Evolutionary conservation across 2,797 vertebrate genomes (phyloP).

Genomic region (Cheirogaleus major): DNA sequence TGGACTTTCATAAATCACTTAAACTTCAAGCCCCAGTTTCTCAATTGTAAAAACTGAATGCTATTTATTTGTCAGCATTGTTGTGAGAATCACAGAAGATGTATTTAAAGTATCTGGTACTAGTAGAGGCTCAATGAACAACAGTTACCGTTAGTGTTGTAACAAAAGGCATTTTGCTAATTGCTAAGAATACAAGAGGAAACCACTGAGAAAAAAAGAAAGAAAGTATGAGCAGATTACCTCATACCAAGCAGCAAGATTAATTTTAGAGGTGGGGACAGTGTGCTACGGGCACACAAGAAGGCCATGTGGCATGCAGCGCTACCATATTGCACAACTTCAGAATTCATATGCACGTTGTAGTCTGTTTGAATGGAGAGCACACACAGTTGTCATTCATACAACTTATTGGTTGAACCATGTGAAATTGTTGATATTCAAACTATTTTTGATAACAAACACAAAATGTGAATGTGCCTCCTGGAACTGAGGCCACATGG

Average conservation of each 20-base stretch:
- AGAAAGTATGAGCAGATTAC: neutral
- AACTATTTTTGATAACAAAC: neutral
- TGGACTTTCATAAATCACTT: neutral
- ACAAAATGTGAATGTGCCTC: neutral
- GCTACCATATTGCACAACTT: rapidly evolving
- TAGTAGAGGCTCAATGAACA: neutral
- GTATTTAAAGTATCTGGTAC: neutral
- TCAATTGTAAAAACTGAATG: neutral
- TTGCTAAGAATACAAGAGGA: neutral
- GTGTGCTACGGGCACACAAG: neutral
- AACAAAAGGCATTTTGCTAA: neutral
- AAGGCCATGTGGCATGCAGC: neutral
- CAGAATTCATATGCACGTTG: neutral
- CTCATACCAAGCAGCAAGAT: neutral
- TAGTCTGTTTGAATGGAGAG: neutral
- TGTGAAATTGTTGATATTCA: neutral
- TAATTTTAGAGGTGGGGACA: neutral
- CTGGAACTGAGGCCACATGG: neutral
- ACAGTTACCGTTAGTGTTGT: neutral
- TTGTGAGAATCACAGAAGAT: neutral
- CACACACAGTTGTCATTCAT: neutral
- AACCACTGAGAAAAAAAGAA: neutral
- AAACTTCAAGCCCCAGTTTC: neutral
- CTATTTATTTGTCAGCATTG: neutral
- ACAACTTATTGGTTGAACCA: neutral